Conservation (phyloP, 2,797 vertebrate species). For the Malurus splendens region DNA sequence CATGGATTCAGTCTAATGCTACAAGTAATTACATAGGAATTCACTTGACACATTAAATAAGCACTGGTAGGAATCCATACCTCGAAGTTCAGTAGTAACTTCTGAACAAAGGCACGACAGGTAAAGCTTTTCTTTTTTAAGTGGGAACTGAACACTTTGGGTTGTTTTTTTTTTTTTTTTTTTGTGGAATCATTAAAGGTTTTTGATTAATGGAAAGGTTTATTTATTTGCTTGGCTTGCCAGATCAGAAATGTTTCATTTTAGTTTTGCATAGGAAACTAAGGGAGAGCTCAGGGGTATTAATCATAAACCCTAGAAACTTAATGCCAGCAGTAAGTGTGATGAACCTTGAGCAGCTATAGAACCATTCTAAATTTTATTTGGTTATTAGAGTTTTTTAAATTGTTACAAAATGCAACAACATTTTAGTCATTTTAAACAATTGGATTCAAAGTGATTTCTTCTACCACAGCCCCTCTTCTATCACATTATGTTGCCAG, state of each 20-base stretch:
- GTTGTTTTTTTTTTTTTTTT: rapidly evolving
- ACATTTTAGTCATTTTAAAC: not conserved
- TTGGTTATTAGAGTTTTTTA: not conserved
- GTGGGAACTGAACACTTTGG: not conserved
- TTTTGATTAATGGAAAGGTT: not conserved
- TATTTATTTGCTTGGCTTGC: not conserved
- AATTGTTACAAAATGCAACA: not conserved
- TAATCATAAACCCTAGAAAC: not conserved
- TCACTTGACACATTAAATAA: not conserved
- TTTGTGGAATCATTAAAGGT: not conserved
- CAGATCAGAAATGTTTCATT: not conserved
- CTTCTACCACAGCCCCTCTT: not conserved
- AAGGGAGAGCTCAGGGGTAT: not conserved
- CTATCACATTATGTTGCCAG: not conserved
- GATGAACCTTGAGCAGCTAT: not conserved
- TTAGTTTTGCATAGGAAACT: not conserved
- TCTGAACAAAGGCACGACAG: not conserved
- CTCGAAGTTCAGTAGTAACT: not conserved
- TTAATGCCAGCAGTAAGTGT: not conserved
- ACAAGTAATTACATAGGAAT: not conserved
- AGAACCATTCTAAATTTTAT: not conserved
- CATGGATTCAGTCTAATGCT: not conserved
- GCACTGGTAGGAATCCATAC: not conserved
- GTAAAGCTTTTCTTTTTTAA: not conserved
- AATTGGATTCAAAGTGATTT: not conserved